Conservation (phyloP, 2,888 invertebrate species). For the Prenolepis imparis region DNA sequence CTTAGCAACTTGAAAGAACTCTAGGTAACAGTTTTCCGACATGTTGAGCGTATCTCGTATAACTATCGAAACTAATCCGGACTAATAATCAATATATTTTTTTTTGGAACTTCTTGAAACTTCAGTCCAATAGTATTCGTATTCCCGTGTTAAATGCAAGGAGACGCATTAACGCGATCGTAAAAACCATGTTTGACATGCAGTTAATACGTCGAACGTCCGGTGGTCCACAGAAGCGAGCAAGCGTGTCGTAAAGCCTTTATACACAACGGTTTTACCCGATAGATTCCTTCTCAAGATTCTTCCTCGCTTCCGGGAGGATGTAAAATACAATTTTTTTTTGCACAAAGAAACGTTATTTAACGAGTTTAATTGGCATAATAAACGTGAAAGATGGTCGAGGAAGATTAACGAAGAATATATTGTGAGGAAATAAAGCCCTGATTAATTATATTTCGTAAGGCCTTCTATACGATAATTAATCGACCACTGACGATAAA, state of each 20-base stretch:
- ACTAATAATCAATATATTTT: slow-evolving; percentile 48
- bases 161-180: slow-evolving; percentile 66
- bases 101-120: slow-evolving; percentile 43
- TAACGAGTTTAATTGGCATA: slow-evolving; percentile 9
- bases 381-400: background rate
- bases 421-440: background rate
- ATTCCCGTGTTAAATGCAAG: slow-evolving; percentile 60
- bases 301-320: background rate
- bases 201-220: slow-evolving; percentile 63
- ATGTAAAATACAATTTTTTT: slow-evolving; percentile 8
- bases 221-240: slow-evolving; percentile 44
- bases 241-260: slow-evolving; percentile 42
- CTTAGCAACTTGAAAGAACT: background rate
- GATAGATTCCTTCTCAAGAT: slow-evolving; percentile 16
- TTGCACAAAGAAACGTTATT: background rate
- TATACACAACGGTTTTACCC: slow-evolving; percentile 24
- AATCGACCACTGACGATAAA: background rate
- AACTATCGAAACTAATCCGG: slow-evolving; percentile 62
- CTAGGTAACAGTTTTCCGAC: slow-evolving; percentile 6
- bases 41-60: slow-evolving; percentile 18
- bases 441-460: slow-evolving; percentile 22
- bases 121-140: slow-evolving; percentile 42
- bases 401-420: background rate
- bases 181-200: slow-evolving; percentile 71
- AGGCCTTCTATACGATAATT: background rate